Conservation (phyloP, 2,888 invertebrate species). For the Hirtodrosophila duncani region DNA sequence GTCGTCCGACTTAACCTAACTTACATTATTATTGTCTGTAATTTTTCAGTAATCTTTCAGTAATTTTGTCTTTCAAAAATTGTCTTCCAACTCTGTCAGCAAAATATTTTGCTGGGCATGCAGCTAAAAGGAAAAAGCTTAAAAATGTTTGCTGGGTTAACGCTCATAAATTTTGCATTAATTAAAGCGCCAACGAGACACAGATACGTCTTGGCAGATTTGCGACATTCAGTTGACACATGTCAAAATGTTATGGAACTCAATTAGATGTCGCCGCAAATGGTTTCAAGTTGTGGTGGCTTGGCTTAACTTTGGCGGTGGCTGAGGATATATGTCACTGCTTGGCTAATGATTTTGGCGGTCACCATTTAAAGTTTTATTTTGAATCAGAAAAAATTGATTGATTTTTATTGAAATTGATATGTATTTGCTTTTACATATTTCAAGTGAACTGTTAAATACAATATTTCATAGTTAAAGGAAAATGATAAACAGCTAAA, state of each 20-base stretch:
- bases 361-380: no score
- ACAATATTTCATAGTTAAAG: neutral
- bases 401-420: no score
- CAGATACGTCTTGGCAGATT: neutral
- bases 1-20: no score
- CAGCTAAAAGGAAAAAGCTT: conserved; percentile 3
- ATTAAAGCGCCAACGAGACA: conserved; percentile 34
- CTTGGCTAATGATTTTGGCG: no score
- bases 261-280: conserved; percentile 61
- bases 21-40: no score
- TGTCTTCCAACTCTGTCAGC: no score
- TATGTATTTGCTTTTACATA: no score
- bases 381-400: no score
- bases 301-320: conserved; percentile 2
- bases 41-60: no score
- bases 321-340: no score
- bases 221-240: conserved; percentile 43
- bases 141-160: conserved; percentile 13
- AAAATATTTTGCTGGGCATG: conserved; percentile 5
- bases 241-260: conserved; percentile 63
- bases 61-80: no score
- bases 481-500: neutral
- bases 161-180: conserved; percentile 45
- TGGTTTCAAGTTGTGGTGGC: conserved; percentile 35
- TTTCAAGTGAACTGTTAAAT: no score